Base-by-base conservation (phyloP, 23 tunicate species). In the Aplidium turbinatum region DNA sequence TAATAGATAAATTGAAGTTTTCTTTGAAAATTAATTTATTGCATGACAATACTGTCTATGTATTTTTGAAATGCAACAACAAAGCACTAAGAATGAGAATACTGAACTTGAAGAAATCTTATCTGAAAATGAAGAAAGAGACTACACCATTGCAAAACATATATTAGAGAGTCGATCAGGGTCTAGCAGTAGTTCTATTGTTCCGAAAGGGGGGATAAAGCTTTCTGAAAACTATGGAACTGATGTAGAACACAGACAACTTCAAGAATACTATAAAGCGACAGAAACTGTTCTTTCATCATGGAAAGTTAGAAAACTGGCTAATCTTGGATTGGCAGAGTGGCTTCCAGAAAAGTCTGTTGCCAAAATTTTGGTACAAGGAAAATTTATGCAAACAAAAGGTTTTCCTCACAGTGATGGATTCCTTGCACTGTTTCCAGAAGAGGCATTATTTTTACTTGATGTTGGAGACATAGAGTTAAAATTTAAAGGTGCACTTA, bases 391-490 rank as follows among this genome's bases (percentile, higher is more conserved):
- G 75, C 96, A 89, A 70, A 72, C 70, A 1, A 72, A 72, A 54
- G 71, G 96, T 20, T 87, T 84, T 61, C 58, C 35, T 20, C 89
- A 89, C 72, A 57, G 39, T 31, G 38, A 68, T 26, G 89, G 72
- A 16, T 89, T 76, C 39, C 51, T 82, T 38, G 89, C 85, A 2
- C 68, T 89, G 63, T 77, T 34, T 45, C 76, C 85, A 1, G 96
- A 89, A 54, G 96, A 89, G 51, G 87, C 84, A 25, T 54, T 89
- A 47, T 89, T 89, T 82, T 54, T 89, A 30, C 54, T 89, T 6
- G 96, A 89, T 70, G 81, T 82, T 29, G 96, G 96, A 23, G 96
- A 89, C 25, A 82, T 89, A 0, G 96, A 89, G 52, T 45, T 89
- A 36, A 28, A 28, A 18, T 78, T 53, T 27, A 77, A 78, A 48